A percentile compares a stretch with the other conserved stretches of the same genome.
phyloP scores from a whole-genome alignment of 2,888 invertebrate species.

The Ashinkailepas kermadecensis region DNA sequence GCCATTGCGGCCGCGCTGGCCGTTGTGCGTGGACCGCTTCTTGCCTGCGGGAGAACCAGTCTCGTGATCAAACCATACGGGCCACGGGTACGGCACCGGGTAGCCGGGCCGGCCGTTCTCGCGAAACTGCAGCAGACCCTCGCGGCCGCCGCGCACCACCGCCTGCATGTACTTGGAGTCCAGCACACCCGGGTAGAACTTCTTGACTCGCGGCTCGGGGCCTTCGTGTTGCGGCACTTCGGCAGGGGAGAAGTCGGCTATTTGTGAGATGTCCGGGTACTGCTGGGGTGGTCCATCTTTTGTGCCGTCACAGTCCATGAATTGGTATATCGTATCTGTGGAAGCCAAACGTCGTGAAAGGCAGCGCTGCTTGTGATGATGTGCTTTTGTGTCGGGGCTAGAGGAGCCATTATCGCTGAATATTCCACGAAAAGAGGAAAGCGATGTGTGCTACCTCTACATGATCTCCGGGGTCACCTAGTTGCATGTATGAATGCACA shows the following conservation, averaged over 20 bases:
- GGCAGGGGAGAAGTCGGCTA: background rate
- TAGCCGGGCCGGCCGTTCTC: background rate
- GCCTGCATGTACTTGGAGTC: slow-evolving; percentile 16
- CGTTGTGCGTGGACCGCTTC: background rate
- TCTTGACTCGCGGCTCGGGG: background rate
- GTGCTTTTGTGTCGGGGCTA: too few relatives aligned
- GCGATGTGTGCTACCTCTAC: too few relatives aligned
- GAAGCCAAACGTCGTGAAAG: background rate
- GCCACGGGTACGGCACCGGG: slow-evolving; percentile 15
- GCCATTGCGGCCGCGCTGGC: background rate
- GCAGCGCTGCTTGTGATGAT: too few relatives aligned
- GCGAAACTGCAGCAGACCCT: slow-evolving; percentile 3
- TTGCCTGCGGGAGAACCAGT: slow-evolving; percentile 13
- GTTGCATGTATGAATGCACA: too few relatives aligned
- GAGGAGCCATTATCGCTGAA: too few relatives aligned
- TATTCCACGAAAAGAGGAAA: too few relatives aligned
- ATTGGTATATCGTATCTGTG: slow-evolving; percentile 12
- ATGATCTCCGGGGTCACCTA: too few relatives aligned
- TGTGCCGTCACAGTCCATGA: slow-evolving; percentile 13
- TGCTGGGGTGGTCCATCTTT: background rate
- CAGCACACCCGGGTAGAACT: slow-evolving; percentile 14
- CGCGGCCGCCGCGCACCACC: slow-evolving; percentile 12
- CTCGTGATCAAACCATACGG: slow-evolving; percentile 16
- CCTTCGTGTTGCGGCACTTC: background rate
- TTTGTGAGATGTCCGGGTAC: slow-evolving; percentile 4